Evolutionary conservation across 2,113 vertebrate species (phyloP).

Genomic region (Cavia porcellus): DNA sequence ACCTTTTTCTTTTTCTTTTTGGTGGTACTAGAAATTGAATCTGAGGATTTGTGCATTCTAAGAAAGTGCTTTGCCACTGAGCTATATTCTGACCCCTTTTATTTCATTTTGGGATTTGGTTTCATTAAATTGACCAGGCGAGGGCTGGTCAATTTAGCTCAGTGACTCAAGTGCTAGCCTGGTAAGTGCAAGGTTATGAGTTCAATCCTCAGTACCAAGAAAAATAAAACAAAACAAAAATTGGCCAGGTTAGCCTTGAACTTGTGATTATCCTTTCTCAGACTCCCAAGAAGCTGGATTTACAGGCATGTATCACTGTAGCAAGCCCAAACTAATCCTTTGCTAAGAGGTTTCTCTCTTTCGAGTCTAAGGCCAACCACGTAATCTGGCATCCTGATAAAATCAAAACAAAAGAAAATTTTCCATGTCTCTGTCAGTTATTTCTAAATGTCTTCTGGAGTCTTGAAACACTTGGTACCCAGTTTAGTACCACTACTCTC

Average conservation of each 20-base stretch:
- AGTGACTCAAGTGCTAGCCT: no score
- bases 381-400: neutral
- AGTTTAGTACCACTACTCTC: neutral
- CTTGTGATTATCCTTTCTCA: neutral
- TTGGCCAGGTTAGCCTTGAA: neutral
- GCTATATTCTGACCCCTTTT: neutral
- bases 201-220: no score
- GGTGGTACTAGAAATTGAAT: neutral
- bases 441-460: neutral
- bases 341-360: neutral
- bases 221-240: neutral
- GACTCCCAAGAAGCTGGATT: neutral
- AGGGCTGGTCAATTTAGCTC: no score
- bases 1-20: neutral
- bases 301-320: neutral
- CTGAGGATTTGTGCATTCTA: neutral
- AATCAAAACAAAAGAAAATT: neutral
- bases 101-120: neutral
- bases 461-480: neutral
- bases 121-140: neutral
- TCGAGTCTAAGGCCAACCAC: neutral
- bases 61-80: neutral
- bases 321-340: neutral
- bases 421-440: neutral
- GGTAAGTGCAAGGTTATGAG: no score